phyloP scores from a whole-genome alignment of 2,888 invertebrate species.

The Apotomis capreana region DNA sequence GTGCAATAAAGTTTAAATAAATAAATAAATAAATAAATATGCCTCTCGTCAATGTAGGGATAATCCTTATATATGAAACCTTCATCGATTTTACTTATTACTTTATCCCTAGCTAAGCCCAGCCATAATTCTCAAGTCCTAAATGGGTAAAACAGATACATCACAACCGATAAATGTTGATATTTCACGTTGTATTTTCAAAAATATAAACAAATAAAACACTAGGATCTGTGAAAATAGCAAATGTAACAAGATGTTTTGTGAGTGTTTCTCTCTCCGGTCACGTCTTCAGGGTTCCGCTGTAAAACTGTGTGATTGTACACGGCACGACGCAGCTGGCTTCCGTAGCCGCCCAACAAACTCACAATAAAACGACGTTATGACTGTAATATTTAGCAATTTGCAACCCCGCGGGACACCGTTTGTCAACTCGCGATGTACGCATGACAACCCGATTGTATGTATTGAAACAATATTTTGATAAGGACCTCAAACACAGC shows the following conservation, averaged over 20 bases:
- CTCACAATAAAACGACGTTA: constrained; percentile 52
- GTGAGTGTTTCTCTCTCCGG: constrained; percentile 56
- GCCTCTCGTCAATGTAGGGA: no score
- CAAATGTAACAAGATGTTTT: constrained; percentile 55
- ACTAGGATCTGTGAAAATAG: constrained; percentile 52
- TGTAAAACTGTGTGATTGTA: constrained; percentile 60
- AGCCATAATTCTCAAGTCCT: background rate
- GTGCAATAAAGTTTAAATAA: no score
- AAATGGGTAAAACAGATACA: background rate
- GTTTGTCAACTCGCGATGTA: constrained; percentile 35
- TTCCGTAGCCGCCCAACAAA: constrained; percentile 58
- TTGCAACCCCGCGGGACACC: constrained; percentile 31
- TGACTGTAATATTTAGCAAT: constrained; percentile 43
- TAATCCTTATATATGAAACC: background rate
- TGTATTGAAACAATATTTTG: constrained; percentile 21
- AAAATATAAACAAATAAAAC: constrained; percentile 41
- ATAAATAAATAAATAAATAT: no score
- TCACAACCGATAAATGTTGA: background rate
- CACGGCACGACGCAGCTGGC: constrained; percentile 57
- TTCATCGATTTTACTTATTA: background rate
- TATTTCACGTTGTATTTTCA: background rate
- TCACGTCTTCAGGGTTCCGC: constrained; percentile 65
- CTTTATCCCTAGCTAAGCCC: background rate
- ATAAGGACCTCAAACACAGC: background rate
- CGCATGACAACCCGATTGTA: constrained; percentile 1